Evolutionary conservation across 2,113 vertebrate species (phyloP), one percentile per base, ranked within the genome.

Genomic region (Sprattus sprattus): DNA sequence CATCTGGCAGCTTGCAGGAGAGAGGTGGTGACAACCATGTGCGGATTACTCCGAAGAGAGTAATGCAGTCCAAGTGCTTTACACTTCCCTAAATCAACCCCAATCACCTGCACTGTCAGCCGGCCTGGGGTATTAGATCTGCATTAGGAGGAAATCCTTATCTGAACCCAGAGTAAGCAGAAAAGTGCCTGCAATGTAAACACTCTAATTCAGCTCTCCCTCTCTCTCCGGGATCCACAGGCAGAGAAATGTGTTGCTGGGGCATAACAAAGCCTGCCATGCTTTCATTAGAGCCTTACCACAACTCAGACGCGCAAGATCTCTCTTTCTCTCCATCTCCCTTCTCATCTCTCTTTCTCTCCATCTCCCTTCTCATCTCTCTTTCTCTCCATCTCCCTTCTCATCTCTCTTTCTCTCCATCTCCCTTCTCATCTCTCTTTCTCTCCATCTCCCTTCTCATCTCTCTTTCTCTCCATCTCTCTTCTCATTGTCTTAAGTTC

Each of bases 61-160:
- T 81, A 81, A 88, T 86, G 87, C 85, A 28, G 52, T 88, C 82
- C 4, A 47, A 88, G 84, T 83, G 84, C 75, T 86, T 84, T 81
- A 86, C 52, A 83, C 87, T 85, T 25, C 82, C 60, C 20, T 86
- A 84, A 85, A 88, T 88, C 84, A 88, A 78, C 45, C 81, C 67
- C 84, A 83, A 86, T 88, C 87, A 88, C 84, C 84, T 88, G 84
- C 18, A n/a, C 49, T 87, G 86, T 83, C 87, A 83, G 87, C 71
- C 75, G 75, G 82, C 52, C 52, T 45, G 2, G 52, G 82, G 84
- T 85, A 86, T 86, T 88, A 86, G 84, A 88, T 78, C 45, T 83
- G 82, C 87, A 88, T 88, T 88, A 88, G 85, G 75, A 81, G 32
- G 82, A 88, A 88, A 86, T 88, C 87, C 87, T 88, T 85, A 88